Conservation (phyloP, 2,888 invertebrate genomes). For the Strigamia crassipes region DNA sequence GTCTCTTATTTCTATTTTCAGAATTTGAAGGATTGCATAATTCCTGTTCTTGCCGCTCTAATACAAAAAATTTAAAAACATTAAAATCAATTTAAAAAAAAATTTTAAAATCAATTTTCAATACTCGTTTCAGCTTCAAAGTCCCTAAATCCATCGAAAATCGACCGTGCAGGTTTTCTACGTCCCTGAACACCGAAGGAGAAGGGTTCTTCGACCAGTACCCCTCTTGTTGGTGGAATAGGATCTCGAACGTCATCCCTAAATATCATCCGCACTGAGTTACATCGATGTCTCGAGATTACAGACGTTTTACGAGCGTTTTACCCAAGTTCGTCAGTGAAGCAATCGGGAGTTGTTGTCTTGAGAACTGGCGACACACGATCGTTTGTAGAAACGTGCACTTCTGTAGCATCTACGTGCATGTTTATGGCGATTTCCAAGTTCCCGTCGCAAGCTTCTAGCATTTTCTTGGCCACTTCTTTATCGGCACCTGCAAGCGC, state of each 20-base stretch:
- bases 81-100: neutral
- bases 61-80: slow-evolving; percentile 19
- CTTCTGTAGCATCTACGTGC: slow-evolving; percentile 59
- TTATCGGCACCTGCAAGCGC: slow-evolving; percentile 54
- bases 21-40: slow-evolving; percentile 49
- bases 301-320: neutral
- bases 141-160: slow-evolving; percentile 63
- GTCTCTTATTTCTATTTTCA: slow-evolving; percentile 57
- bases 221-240: slow-evolving; percentile 61
- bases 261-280: neutral
- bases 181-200: slow-evolving; percentile 54
- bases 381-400: slow-evolving; percentile 23
- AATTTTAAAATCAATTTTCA: neutral
- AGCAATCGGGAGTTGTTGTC: neutral
- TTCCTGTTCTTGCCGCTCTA: slow-evolving; percentile 56
- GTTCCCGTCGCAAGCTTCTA: slow-evolving; percentile 61
- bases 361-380: neutral
- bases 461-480: slow-evolving; percentile 56
- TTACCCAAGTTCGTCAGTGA: neutral
- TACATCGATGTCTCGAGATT: neutral
- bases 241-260: slow-evolving; percentile 59
- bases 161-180: slow-evolving; percentile 57
- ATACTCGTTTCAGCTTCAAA: slow-evolving; percentile 62
- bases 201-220: slow-evolving; percentile 59
- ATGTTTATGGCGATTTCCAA: slow-evolving; percentile 62